Base-by-base conservation (phyloP, 1,140 invertebrate species). In the Diorhabda sublineata region DNA sequence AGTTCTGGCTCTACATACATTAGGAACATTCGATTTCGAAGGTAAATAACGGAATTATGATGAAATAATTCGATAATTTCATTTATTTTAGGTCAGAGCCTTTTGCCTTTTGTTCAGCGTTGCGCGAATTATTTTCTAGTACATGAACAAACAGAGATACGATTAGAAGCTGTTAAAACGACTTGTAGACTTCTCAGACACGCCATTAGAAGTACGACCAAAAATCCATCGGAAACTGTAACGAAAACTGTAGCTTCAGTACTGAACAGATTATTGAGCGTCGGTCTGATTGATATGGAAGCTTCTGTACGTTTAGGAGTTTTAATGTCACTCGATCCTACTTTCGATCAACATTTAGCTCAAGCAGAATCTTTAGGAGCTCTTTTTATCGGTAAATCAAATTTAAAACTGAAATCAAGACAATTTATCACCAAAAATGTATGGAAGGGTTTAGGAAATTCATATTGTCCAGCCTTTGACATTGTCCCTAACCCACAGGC, bases 21-120 rank as follows among this genome's bases (percentile, higher is more conserved):
- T 99, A 2, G 96, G 96, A 3, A 95, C 90, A 3, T 99, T 99
- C 81, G 94, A 98, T 80, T 99, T 99, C 83, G 94, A 98, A 82
- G 47, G 47, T 52, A 8, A 8, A n/a, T 52, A 52, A 4, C n/a
- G n/a, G 2, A 8, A n/a, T 52, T n/a, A 52, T 26, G 0, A 26
- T 26, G 26, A 26, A 26, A 26, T 26, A 52, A 52, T 52, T 6
- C 9, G 5, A 6, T 52, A 8, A 52, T 8, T 8, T 52, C 3
- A 8, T 8, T 8, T 52, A 8, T 52, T 52, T 6, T n/a, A 52
- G 94, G 94, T 3, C 93, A 97, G 79, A 94, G 93, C 57, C 83
- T 98, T 73, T 86, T 98, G 45, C 93, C 95, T 76, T 98, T 98
- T 85, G 94, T 98, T 0, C 86, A 91, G 66, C 87, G 95, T 63